Evolutionary conservation across 2,888 invertebrate species (phyloP), one percentile per base, ranked within the genome.

Genomic region (Noctua pronuba): DNA sequence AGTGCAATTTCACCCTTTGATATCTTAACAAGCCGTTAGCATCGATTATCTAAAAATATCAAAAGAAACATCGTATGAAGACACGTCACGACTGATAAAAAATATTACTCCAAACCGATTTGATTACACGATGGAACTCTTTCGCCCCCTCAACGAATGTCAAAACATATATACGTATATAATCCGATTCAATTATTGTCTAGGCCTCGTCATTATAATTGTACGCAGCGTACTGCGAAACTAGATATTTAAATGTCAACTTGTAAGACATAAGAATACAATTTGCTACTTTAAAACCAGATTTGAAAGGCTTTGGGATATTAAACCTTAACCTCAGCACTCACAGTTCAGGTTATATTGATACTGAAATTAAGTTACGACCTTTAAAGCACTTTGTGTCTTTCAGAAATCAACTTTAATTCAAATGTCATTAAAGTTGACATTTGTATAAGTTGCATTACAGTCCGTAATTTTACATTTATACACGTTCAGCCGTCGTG

Each of bases 81-180:
- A 41, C 44, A 66, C 60, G 62, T 77, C 68, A 65, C 16, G 35
- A 1, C 1, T 68, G 49, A 84, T 79, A 80, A 46, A 79, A 79
- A 44, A 79, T 35, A 69, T 31, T 46, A n/a, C n/a, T 3, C 3
- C 16, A 44, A 79, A 16, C 28, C 41, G 7, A 81, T 67, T 73
- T 70, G 41, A 75, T 73, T 60, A 73, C 13, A 68, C 13, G 66
- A 72, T 46, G 31, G 28, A 76, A 38, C 68, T 70, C 28, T n/a
- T 77, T 52, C 13, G 66, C 64, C 77, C 75, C 79, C 74, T 41
- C 21, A 60, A 74, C 66, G 16, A 66, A 74, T 73, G 78, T 87
- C 88, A 82, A 75, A 87, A 88, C 78, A 73, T n/a, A n/a, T n/a
- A n/a, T n/a, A n/a, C n/a, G 71, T 74, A 49, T 75, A 35, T 85